Conservation (phyloP, 2,113 vertebrate species). For the Porphyrio hochstetteri region DNA sequence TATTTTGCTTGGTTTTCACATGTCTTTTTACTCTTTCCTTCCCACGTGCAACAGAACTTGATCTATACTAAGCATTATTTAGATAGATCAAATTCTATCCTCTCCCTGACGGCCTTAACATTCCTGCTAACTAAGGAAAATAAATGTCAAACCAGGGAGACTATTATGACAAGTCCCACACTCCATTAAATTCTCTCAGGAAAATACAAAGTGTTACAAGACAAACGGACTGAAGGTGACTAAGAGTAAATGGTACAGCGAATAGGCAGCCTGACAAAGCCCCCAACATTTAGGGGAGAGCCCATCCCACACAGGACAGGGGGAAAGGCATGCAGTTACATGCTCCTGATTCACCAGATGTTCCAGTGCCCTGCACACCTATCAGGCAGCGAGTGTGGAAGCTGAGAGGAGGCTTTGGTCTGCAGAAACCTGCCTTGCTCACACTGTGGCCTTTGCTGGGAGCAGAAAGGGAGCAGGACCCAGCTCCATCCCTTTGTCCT, state of each 20-base stretch:
- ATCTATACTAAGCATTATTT: not conserved
- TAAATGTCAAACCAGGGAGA: not conserved
- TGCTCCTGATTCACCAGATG: rapidly evolving
- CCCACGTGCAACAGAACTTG: not conserved
- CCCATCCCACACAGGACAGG: rapidly evolving
- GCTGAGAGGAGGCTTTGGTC: not conserved
- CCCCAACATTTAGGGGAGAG: rapidly evolving
- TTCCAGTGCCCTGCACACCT: not conserved
- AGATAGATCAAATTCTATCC: not conserved
- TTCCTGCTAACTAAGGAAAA: constrained; percentile 50
- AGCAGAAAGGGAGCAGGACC: not conserved
- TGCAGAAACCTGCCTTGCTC: not conserved
- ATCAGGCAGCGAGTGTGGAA: rapidly evolving
- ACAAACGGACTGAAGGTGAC: not conserved
- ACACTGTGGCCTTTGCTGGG: not conserved
- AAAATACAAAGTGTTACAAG: not conserved
- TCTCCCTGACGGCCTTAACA: not conserved
- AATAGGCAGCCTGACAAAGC: not conserved
- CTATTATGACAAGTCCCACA: constrained; percentile 30
- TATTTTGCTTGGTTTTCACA: not conserved
- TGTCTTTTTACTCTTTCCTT: not conserved
- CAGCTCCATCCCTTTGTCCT: not conserved
- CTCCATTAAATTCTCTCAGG: constrained; percentile 41
- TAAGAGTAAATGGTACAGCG: not conserved
- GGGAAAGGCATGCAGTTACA: not conserved